phyloP scores from a whole-genome alignment of 2,113 vertebrate species.

The Lepisosteus oculatus region DNA sequence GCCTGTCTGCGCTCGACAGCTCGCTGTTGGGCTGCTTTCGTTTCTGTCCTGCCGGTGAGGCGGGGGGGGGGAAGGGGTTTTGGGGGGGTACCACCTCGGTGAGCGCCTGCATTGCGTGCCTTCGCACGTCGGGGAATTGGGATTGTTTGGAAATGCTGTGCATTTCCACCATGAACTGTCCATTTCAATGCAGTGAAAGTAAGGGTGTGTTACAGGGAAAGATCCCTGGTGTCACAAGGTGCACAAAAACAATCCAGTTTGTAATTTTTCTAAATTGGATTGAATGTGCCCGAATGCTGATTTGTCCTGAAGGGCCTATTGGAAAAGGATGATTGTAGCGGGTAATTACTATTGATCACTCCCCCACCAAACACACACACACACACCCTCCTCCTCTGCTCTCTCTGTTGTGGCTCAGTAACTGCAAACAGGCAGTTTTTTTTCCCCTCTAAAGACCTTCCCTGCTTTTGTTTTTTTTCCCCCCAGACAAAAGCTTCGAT shows the following conservation, averaged over 20 bases:
- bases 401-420: not conserved
- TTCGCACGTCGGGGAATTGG: too few species aligned
- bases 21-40: conserved; percentile 6
- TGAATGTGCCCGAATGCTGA: not conserved
- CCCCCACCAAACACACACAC: conserved; percentile 28
- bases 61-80: too few species aligned
- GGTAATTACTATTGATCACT: conserved; percentile 47
- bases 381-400: not conserved
- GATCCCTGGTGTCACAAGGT: too few species aligned
- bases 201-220: not conserved
- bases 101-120: not conserved
- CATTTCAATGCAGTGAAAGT: not conserved
- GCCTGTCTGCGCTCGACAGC: not conserved
- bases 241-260: too few species aligned
- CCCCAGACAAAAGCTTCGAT: conserved; percentile 91
- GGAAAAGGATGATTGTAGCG: not conserved
- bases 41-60: not conserved
- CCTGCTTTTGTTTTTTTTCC: conserved; percentile 20
- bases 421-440: not conserved
- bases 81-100: too few species aligned
- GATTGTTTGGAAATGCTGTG: too few species aligned
- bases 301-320: not conserved
- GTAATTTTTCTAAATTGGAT: too few species aligned
- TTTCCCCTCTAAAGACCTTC: conserved; percentile 26
- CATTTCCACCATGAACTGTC: too few species aligned